Conservation (phyloP, 2,113 vertebrate species). For the Puffinus mauretanicus region DNA sequence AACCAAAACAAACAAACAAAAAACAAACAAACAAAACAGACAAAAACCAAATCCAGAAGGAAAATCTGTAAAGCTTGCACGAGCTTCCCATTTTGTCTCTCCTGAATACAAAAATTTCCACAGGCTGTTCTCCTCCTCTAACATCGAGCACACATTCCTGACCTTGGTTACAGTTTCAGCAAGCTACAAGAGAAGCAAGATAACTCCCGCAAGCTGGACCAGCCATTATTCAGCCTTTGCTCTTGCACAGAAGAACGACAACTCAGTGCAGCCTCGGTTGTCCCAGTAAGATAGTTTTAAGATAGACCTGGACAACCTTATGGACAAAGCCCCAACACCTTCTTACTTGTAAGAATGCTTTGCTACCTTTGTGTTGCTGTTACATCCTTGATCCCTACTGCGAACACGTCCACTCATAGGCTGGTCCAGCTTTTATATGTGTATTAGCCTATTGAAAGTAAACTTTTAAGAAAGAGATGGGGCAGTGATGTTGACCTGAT, state of each 20-base stretch:
- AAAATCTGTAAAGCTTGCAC: not conserved
- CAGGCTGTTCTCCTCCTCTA: not conserved
- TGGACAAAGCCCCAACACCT: accelerated
- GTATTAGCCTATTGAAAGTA: not conserved
- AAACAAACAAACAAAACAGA: not conserved
- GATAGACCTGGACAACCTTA: not conserved
- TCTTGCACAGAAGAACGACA: not conserved
- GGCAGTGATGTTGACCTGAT: not conserved
- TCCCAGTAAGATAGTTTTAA: not conserved
- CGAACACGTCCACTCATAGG: not conserved
- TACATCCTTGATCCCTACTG: not conserved
- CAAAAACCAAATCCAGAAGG: not conserved
- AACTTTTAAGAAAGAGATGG: not conserved
- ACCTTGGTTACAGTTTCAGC: not conserved
- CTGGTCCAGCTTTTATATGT: not conserved
- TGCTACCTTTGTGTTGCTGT: accelerated
- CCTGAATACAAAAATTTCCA: not conserved
- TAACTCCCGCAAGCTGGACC: not conserved
- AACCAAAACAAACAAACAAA: not conserved
- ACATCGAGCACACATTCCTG: not conserved
- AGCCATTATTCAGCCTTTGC: not conserved
- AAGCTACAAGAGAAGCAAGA: not conserved
- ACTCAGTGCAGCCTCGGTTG: not conserved
- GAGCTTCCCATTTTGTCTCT: not conserved
- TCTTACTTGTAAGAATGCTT: not conserved